Conservation (phyloP, 2,888 invertebrate genomes). For the Noctua janthina region DNA sequence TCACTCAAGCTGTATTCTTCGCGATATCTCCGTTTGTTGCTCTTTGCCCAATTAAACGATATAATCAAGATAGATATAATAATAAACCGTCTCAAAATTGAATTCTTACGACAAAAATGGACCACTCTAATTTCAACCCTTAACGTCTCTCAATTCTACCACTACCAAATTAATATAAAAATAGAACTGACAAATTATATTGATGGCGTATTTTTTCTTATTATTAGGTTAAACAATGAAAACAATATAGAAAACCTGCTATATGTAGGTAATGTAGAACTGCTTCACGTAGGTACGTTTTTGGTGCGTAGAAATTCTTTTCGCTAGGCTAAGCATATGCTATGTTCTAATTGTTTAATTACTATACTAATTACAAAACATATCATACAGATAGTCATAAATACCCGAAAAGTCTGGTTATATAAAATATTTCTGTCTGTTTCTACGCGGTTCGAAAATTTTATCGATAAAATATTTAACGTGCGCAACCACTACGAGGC, state of each 20-base stretch:
- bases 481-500: slow-evolving; percentile 56
- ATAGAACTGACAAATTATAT: background rate
- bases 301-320: slow-evolving; percentile 39
- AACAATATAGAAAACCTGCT: background rate
- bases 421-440: slow-evolving; percentile 2
- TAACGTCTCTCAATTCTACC: background rate
- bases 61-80: background rate
- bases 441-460: slow-evolving; percentile 8
- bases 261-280: background rate
- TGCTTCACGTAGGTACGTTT: slow-evolving; percentile 3
- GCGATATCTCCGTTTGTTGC: background rate
- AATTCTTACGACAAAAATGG: background rate
- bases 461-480: slow-evolving; percentile 62
- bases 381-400: background rate
- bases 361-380: slow-evolving; percentile 25
- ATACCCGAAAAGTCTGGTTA: background rate
- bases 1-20: background rate
- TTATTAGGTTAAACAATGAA: background rate
- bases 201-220: background rate
- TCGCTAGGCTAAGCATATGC: slow-evolving; percentile 42
- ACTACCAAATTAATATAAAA: background rate
- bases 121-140: background rate
- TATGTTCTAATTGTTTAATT: slow-evolving; percentile 47
- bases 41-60: background rate
- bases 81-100: background rate